Base-by-base conservation (phyloP, 1,140 invertebrate genomes). In the Habropoda laboriosa region DNA sequence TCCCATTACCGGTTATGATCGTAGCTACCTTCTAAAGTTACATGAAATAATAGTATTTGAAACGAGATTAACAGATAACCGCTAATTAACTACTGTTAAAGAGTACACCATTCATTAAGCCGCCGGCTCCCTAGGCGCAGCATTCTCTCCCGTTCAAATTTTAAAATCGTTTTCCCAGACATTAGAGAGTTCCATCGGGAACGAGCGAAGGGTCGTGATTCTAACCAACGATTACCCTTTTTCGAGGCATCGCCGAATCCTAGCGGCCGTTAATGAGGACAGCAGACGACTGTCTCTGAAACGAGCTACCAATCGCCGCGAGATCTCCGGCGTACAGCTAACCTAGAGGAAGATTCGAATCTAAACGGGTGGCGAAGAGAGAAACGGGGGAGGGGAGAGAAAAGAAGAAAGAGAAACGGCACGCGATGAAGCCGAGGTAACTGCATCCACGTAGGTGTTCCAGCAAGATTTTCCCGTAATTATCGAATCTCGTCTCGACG, bases 381-480 rank as follows among this genome's bases (percentile, higher is more conserved):
- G 18, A 18, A 40, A 40, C 24, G 13, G 18, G 38, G 30, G 13
- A 64, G 45, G 53, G 35, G 21, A 27, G 45, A 45, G 27, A 21
- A 40, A n/a, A n/a, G n/a, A n/a, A 24, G 40, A 45, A 81, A 47
- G 51, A 53, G 35, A 38, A 38, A 49, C 61, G 53, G 73, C 82
- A 78, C 79, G 82, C 82, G 73, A 85, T 77, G 47, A 67, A 47
- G 40, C 61, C 74, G 32, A n/a, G n/a, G 16, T 47, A 55, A 55
- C 72, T 47, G 63, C 76, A 63, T 40, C 73, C 47, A 73, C 67
- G 72, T 85, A 78, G 72, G 73, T 77, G 77, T 84, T 81, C 63
- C 70, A 30, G 35, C 64, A 24, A 74, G 84, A 80, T 86, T 86
- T 83, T 86, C 80, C 75, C 55, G 72, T 86, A 86, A 86, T 86